Percentiles rank a stretch among this genome's conserved stretches.
Evolutionary conservation across 1,140 invertebrate species (phyloP).

Genomic region (Rhyzopertha dominica): DNA sequence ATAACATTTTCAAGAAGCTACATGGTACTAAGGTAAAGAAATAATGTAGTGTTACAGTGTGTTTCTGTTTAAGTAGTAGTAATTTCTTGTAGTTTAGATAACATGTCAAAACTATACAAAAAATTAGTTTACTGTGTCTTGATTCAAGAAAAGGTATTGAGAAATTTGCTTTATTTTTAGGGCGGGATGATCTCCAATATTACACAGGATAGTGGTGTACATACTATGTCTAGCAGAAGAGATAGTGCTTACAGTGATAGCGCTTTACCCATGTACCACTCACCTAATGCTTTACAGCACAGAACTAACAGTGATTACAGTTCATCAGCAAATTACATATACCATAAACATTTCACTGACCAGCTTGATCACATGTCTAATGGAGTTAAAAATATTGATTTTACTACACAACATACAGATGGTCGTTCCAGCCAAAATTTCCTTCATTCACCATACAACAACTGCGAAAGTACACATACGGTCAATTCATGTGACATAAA

Average conservation of each 20-base stretch:
- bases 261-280: slow-evolving; percentile 15
- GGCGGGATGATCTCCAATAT: slow-evolving; percentile 29
- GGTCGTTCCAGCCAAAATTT: too few species aligned
- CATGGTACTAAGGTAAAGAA: too few species aligned
- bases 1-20: too few species aligned
- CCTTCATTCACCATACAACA: too few species aligned
- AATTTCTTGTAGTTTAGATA: too few species aligned
- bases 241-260: slow-evolving; percentile 40
- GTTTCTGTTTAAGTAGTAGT: too few species aligned
- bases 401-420: too few species aligned
- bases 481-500: too few species aligned
- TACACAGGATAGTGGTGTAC: slow-evolving; percentile 42
- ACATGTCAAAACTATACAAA: background rate
- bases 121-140: background rate
- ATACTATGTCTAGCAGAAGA: slow-evolving; percentile 43
- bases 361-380: slow-evolving; percentile 26
- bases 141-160: too few species aligned
- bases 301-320: slow-evolving; percentile 37
- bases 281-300: slow-evolving; percentile 16
- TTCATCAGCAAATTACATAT: slow-evolving; percentile 16
- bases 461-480: too few species aligned
- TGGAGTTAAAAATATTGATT: too few species aligned
- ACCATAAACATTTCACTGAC: slow-evolving; percentile 17
- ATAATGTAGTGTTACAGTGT: too few species aligned
- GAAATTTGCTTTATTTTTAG: background rate